Base-by-base conservation (phyloP, 1,140 invertebrate genomes). In the Leptinotarsa undecemlineata region DNA sequence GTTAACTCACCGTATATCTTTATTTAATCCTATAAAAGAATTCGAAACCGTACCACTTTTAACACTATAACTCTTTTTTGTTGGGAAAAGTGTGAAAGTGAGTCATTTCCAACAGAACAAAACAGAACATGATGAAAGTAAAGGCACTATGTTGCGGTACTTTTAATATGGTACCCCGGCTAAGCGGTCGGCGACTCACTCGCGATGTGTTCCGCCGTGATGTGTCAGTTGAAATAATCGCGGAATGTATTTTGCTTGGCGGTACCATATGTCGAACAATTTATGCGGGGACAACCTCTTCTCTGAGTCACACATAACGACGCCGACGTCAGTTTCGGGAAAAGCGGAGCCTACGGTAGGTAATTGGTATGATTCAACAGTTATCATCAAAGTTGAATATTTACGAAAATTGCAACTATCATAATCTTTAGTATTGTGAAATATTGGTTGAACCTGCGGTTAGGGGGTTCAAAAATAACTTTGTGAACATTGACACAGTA, bases 51-150 rank as follows among this genome's bases (percentile, higher is more conserved):
- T 42, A 42, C 33, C 33, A 42, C 33, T 33, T 33, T 33, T 33
- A 4, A 57, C 48, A 69, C 57, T 72, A 72, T 64, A 64, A 64
- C 60, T 64, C 33, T 20, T 47, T 57, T 64, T 64, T 33, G 47
- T 72, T 26, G 42, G 51, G 23, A 48, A 72, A 72, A 64, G 47
- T 64, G 63, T 33, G 26, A 20, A 60, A 64, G 69, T 48, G 60
- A 72, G 71, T 72, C 71, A 72, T 72, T 72, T 72, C 71, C 61
- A 64, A 64, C 57, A 72, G 42, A 72, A 72, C 71, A 17, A 47
- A 72, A 72, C 71, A 72, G 17, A 42, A 64, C 71, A 72, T 72
- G 33, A 26, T 64, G 47, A 15, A 57, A 70, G 47, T 60, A 51
- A 48, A 48, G 26, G 61, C 70, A 72, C 48, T 57, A 19, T 51